These are phyloP conservation scores for Aphodius sticticus DNA, from an alignment of 2,888 invertebrate genomes.

Conservation along the genomic window DNA sequence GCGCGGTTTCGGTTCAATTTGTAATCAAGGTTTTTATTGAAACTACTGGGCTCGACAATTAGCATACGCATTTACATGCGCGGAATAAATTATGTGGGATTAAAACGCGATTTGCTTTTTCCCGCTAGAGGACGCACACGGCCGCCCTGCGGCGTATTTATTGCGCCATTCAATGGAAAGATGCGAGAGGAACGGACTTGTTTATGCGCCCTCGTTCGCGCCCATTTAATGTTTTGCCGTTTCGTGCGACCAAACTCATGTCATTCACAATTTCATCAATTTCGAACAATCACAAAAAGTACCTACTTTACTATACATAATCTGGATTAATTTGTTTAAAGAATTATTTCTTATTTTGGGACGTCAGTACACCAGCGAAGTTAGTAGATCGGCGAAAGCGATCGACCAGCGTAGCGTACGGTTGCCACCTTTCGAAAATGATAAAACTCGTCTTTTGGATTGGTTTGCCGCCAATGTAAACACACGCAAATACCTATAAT, in stretches of 20 bases:
- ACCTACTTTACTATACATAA: no score
- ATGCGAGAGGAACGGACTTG: conserved; percentile 4
- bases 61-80: conserved; percentile 4
- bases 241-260: background rate
- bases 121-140: conserved; percentile 16
- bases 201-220: conserved; percentile 4
- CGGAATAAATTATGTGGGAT: conserved; percentile 22
- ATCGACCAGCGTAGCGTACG: no score
- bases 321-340: no score
- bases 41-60: background rate
- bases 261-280: background rate
- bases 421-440: no score
- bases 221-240: conserved; percentile 4
- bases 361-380: no score
- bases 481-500: no score
- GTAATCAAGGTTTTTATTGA: background rate
- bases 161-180: conserved; percentile 4
- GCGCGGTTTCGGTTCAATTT: conserved; percentile 4
- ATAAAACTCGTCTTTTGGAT: no score
- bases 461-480: no score
- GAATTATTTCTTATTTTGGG: no score
- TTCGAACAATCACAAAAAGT: no score
- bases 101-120: conserved; percentile 21
- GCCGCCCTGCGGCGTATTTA: conserved; percentile 10
- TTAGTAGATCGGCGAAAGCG: no score